Evolutionary conservation across 1,140 invertebrate genomes (phyloP).

Genomic region (Bombus confusus): DNA sequence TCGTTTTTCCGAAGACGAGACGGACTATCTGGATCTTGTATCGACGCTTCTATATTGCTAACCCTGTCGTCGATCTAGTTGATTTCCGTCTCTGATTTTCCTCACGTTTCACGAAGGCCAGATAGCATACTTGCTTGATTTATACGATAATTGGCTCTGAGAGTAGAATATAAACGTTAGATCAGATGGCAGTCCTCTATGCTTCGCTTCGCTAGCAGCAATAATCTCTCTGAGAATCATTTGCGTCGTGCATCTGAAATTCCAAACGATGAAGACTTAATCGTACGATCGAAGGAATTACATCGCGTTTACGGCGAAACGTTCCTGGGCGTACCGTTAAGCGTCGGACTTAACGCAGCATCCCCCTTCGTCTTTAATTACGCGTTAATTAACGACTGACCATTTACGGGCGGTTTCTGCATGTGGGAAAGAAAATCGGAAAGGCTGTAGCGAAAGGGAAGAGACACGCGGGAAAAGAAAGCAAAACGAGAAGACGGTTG

Average conservation of each 20-base stretch:
- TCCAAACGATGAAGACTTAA: neutral
- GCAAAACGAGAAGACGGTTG: constrained; percentile 4
- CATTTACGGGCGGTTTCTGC: constrained; percentile 45
- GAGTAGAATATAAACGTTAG: neutral
- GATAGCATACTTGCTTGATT: neutral
- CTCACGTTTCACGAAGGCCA: neutral
- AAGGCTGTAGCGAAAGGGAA: constrained; percentile 5
- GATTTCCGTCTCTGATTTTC: constrained; percentile 11
- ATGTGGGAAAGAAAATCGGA: constrained; percentile 35
- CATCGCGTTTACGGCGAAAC: neutral
- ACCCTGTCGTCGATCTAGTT: neutral
- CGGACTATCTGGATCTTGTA: neutral
- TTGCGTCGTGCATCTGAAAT: neutral
- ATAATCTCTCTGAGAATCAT: neutral
- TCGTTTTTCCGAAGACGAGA: constrained; percentile 1
- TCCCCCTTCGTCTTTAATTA: constrained; percentile 30
- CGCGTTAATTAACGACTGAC: constrained; percentile 53
- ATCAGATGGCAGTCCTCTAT: neutral
- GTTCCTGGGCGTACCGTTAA: constrained; percentile 2
- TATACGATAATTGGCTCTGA: constrained; percentile 9
- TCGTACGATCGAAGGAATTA: neutral
- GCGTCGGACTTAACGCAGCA: neutral
- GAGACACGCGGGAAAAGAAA: constrained; percentile 3
- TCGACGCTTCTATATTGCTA: neutral
- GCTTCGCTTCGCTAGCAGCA: neutral